These are phyloP conservation scores for Psittacula cyanocephala DNA, from an alignment of 2,113 vertebrate species.

Conservation along the genomic window DNA sequence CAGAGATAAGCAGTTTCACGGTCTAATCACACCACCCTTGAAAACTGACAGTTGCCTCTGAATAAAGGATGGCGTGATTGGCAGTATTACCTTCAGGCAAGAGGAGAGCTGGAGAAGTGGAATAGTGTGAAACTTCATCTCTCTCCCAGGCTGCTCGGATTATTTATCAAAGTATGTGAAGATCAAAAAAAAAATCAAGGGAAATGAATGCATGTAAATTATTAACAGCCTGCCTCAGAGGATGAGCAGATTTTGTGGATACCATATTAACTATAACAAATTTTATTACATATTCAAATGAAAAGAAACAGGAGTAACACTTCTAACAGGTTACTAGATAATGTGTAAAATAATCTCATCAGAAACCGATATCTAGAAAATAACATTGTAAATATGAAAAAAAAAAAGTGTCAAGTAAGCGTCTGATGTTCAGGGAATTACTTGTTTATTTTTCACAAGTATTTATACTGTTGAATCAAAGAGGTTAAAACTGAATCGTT, in stretches of 20 bases:
- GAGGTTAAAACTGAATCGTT: background rate
- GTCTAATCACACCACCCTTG: background rate
- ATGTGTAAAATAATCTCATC: background rate
- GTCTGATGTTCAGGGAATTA: background rate
- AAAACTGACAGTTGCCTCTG: background rate
- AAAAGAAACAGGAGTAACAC: background rate
- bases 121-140: slow-evolving; percentile 37
- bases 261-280: background rate
- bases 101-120: background rate
- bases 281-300: background rate
- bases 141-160: background rate
- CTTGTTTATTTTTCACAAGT: background rate
- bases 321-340: background rate
- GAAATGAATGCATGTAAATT: slow-evolving; percentile 28
- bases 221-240: slow-evolving; percentile 38
- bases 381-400: background rate
- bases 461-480: background rate
- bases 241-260: background rate
- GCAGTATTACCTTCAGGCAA: slow-evolving; percentile 42
- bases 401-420: background rate
- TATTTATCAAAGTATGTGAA: slow-evolving; percentile 39
- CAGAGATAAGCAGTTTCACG: slow-evolving; percentile 2
- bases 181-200: slow-evolving; percentile 38
- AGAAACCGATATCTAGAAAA: background rate
- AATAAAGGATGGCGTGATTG: background rate